Evolutionary conservation across 2,888 invertebrate species (phyloP).

Genomic region (Crossocerus cetratus): DNA sequence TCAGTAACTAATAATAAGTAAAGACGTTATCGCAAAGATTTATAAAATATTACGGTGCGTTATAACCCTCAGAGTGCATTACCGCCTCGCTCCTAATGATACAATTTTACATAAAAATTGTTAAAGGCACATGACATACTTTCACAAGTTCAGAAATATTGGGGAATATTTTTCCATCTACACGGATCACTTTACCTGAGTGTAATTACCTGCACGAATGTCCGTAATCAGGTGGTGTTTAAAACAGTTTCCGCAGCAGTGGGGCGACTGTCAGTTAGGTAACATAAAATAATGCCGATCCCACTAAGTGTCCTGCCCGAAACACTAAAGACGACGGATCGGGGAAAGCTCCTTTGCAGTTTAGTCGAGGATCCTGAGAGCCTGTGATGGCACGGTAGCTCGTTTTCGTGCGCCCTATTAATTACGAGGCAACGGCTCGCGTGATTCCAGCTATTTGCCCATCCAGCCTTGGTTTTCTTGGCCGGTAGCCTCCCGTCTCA

Average conservation of each 20-base stretch:
- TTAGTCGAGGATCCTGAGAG: constrained; percentile 32
- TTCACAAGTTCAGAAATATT: background rate
- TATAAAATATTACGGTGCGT: no score
- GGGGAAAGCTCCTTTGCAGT: constrained; percentile 35
- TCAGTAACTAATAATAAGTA: no score
- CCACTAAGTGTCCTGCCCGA: constrained; percentile 27
- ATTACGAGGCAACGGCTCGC: constrained; percentile 69
- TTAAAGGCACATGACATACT: no score
- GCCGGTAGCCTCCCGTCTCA: constrained; percentile 32
- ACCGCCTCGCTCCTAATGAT: no score
- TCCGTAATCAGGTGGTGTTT: no score
- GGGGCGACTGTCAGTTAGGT: background rate
- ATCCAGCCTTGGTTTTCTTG: constrained; percentile 44
- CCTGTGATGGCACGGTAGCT: constrained; percentile 44
- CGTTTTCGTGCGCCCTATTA: constrained; percentile 66
- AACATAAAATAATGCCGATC: constrained; percentile 40
- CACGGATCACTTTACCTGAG: no score
- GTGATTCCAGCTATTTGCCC: constrained; percentile 68
- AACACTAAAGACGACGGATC: constrained; percentile 15
- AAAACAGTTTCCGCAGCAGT: background rate
- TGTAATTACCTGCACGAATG: no score
- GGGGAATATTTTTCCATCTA: no score
- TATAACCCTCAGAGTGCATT: no score
- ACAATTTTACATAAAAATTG: no score
- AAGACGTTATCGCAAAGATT: no score